Evolutionary conservation across 2,113 vertebrate species (phyloP).

Genomic region (Anguilla rostrata): DNA sequence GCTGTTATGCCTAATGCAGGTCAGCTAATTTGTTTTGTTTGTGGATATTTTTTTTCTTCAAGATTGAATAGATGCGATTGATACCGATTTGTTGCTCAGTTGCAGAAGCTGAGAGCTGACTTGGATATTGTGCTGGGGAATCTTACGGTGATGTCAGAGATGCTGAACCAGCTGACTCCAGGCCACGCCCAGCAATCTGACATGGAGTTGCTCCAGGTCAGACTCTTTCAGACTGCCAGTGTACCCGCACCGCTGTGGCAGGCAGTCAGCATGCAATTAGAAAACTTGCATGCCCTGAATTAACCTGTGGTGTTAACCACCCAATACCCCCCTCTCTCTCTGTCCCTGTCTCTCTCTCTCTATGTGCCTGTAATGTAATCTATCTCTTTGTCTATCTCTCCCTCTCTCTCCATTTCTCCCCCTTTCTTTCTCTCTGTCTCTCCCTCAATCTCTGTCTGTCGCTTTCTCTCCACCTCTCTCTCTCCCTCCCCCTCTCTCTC

Average conservation of each 20-base stretch:
- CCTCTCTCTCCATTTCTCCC: background rate
- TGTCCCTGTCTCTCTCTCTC: background rate
- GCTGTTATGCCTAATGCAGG: background rate
- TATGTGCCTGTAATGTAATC: background rate
- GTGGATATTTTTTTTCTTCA: background rate
- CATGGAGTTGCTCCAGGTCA: conserved; percentile 84
- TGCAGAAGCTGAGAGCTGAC: conserved; percentile 83
- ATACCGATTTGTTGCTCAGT: conserved; percentile 59
- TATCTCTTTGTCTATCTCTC: background rate
- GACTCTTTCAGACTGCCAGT: conserved; percentile 4
- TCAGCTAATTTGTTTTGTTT: no score
- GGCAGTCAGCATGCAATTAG: background rate
- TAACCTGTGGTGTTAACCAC: no score
- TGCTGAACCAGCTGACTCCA: conserved; percentile 85
- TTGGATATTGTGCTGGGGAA: conserved; percentile 90
- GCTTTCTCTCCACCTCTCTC: no score
- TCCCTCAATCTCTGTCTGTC: conserved; percentile 43
- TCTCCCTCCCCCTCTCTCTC: background rate
- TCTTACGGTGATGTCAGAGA: conserved; percentile 89
- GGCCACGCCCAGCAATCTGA: conserved; percentile 79
- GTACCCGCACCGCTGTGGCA: background rate
- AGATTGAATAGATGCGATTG: background rate
- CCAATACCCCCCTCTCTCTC: no score
- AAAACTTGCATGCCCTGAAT: background rate
- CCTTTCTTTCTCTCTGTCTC: background rate